Evolutionary conservation across 2,113 vertebrate species (phyloP).

Genomic region (Indri indri): DNA sequence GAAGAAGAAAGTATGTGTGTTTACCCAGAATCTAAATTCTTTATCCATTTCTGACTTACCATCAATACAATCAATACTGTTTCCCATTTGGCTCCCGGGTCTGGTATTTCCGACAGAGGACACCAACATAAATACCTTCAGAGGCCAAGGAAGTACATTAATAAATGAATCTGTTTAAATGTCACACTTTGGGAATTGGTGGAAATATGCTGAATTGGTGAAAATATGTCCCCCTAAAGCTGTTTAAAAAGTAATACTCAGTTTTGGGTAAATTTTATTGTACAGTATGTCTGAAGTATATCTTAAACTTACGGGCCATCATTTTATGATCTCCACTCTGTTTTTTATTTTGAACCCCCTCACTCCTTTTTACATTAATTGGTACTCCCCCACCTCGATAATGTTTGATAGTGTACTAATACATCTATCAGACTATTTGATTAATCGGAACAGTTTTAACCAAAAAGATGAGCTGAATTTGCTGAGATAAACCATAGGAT

Average conservation of each 20-base stretch:
- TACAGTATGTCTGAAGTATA: not conserved
- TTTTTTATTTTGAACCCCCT: not conserved
- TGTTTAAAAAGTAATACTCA: not conserved
- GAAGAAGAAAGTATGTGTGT: not conserved
- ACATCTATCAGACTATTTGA: not conserved
- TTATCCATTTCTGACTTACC: not conserved
- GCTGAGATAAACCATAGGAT: not conserved
- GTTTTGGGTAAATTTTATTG: not conserved
- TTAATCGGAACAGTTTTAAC: not conserved
- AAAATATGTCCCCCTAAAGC: not conserved
- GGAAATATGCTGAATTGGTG: not conserved
- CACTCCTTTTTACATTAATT: not conserved
- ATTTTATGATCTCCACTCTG: not conserved
- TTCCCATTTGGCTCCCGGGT: not conserved
- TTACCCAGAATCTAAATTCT: not conserved
- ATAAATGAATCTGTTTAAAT: not conserved
- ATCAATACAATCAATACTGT: not conserved
- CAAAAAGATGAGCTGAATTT: not conserved
- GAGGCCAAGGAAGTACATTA: not conserved
- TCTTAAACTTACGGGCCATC: not conserved
- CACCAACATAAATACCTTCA: not conserved
- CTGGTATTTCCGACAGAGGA: not conserved
- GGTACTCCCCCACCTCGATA: not conserved
- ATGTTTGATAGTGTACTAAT: not conserved
- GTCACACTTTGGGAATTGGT: not conserved